phyloP scores from a whole-genome alignment of 2,888 invertebrate species.

The Limnephilus rhombicus region DNA sequence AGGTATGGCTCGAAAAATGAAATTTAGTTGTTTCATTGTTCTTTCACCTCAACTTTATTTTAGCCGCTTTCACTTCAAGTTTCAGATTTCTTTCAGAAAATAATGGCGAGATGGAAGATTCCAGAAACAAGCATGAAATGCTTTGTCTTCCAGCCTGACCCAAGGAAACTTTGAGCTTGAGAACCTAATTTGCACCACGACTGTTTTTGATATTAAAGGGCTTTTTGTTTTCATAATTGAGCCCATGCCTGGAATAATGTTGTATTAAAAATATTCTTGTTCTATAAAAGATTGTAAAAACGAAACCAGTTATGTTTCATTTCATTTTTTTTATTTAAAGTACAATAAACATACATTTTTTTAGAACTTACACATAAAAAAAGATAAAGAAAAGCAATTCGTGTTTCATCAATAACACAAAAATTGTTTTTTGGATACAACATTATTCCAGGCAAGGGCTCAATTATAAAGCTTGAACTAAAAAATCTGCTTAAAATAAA shows the following conservation, averaged over 20 bases:
- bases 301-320: no score
- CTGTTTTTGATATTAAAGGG: not conserved
- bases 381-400: no score
- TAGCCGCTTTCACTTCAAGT: not conserved
- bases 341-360: no score
- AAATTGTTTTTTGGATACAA: no score
- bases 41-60: not conserved
- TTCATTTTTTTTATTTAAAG: no score
- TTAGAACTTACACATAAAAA: no score
- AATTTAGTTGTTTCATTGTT: not conserved
- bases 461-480: not conserved
- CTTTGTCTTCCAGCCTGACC: not conserved
- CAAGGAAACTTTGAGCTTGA: not conserved
- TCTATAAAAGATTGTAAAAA: no score
- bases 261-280: no score
- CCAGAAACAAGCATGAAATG: not conserved
- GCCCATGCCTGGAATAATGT: no score
- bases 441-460: no score
- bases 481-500: not conserved
- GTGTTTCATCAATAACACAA: no score
- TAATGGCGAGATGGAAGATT: not conserved
- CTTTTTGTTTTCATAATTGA: not conserved
- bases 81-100: not conserved
- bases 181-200: not conserved
- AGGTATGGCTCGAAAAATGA: not conserved